These are phyloP conservation scores for Cossypha dichroa DNA, from an alignment of 2,797 vertebrate species.

Conservation along the genomic window DNA sequence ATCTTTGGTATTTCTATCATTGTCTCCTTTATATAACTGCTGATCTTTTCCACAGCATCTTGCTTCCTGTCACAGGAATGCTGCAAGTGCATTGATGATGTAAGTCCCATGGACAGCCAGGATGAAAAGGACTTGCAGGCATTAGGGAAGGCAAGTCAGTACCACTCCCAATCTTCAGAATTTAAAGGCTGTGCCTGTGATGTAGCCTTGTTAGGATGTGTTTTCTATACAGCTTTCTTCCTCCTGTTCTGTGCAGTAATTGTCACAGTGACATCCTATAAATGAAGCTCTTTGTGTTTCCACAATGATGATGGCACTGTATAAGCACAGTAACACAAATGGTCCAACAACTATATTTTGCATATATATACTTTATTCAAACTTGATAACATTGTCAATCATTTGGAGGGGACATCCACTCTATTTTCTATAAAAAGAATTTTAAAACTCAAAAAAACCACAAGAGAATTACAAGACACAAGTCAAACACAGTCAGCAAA, in stretches of 20 bases:
- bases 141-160: not conserved
- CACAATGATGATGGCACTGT: not conserved
- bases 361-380: not conserved
- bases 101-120: slow-evolving; percentile 29
- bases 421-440: not conserved
- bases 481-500: not conserved
- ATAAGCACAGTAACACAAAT: not conserved
- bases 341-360: not conserved
- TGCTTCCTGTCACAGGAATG: slow-evolving; percentile 35
- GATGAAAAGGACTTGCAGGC: slow-evolving; percentile 47
- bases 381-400: not conserved
- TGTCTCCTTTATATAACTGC: slow-evolving; percentile 41
- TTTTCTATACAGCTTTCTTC: not conserved
- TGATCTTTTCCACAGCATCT: slow-evolving; percentile 42
- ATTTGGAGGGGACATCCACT: fast-evolving
- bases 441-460: not conserved
- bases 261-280: not conserved
- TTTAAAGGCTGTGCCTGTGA: not conserved
- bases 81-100: not conserved
- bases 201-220: not conserved
- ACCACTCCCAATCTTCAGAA: not conserved
- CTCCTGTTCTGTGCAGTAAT: not conserved
- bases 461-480: not conserved
- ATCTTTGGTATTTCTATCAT: slow-evolving; percentile 49
- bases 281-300: not conserved